Evolutionary conservation across 2,797 vertebrate species (phyloP).

Genomic region (Rhinichthys osculus): DNA sequence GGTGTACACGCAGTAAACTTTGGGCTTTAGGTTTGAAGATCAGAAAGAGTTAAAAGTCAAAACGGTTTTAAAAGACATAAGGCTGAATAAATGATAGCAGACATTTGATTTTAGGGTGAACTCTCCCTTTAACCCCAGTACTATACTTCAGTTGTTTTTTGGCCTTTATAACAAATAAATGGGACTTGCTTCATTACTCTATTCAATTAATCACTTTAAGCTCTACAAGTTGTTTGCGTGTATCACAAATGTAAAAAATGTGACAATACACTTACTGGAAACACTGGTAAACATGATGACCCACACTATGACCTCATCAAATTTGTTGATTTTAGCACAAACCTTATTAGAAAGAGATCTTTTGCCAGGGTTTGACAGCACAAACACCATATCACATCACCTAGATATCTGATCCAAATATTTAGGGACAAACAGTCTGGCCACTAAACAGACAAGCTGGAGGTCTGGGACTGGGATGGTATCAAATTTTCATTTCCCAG

Average conservation of each 20-base stretch:
- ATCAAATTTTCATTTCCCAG: conserved; percentile 25
- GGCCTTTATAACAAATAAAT: neutral
- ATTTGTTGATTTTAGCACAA: conserved; percentile 32
- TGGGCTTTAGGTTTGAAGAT: neutral
- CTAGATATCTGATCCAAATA: conserved; percentile 41
- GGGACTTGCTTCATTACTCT: neutral
- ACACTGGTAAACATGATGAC: conserved; percentile 27
- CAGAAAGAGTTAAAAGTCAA: neutral
- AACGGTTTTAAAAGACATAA: neutral
- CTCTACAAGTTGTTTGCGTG: neutral
- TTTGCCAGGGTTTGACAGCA: conserved; percentile 34
- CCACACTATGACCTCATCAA: conserved; percentile 13
- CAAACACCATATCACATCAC: conserved; percentile 47
- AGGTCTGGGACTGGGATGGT: conserved; percentile 10
- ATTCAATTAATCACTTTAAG: neutral
- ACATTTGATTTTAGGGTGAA: neutral
- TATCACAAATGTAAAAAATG: neutral
- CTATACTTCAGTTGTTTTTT: neutral
- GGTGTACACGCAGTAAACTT: neutral
- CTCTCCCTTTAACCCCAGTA: neutral
- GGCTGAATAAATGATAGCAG: neutral
- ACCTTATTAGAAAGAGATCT: conserved; percentile 22
- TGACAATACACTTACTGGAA: conserved; percentile 16
- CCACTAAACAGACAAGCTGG: conserved; percentile 17
- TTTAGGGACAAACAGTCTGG: conserved; percentile 26